Conservation (phyloP, 2,888 invertebrate species). For the Cryptocephalus moraei region DNA sequence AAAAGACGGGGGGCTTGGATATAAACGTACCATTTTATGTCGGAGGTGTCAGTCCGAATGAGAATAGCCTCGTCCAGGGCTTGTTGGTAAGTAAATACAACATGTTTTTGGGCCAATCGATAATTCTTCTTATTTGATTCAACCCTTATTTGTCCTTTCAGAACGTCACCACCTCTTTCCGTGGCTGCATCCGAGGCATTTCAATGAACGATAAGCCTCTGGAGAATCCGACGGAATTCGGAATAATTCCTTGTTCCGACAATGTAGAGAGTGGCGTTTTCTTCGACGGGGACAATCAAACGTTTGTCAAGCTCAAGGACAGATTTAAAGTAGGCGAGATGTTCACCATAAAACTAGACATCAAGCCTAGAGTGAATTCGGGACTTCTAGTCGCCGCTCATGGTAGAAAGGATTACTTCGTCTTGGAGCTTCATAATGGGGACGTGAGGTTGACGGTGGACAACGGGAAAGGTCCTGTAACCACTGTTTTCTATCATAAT, state of each 20-base stretch:
- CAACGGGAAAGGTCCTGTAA: constrained; percentile 71
- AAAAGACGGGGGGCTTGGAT: constrained; percentile 37
- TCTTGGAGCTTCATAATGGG: constrained; percentile 82
- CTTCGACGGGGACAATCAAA: constrained; percentile 65
- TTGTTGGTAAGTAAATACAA: constrained; percentile 15
- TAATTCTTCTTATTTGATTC: no score
- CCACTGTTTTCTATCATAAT: constrained; percentile 58
- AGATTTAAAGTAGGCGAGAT: constrained; percentile 60
- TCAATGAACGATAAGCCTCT: constrained; percentile 58
- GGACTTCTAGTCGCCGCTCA: constrained; percentile 83
- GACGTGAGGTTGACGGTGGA: constrained; percentile 74
- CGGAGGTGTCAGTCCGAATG: constrained; percentile 61
- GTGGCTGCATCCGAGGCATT: constrained; percentile 75
- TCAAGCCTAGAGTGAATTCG: constrained; percentile 73
- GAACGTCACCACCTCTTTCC: constrained; percentile 54
- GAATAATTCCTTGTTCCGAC: constrained; percentile 69
- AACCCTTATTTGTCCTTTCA: no score
- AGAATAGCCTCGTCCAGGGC: constrained; percentile 33
- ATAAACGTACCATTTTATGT: constrained; percentile 65
- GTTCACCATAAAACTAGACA: constrained; percentile 71
- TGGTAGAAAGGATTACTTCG: constrained; percentile 70
- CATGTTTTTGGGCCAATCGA: background rate
- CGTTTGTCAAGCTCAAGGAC: constrained; percentile 60
- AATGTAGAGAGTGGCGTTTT: constrained; percentile 72
- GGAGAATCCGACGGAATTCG: constrained; percentile 48